phyloP scores from a whole-genome alignment of 2,888 invertebrate genomes.

The Callinectes sapidus region DNA sequence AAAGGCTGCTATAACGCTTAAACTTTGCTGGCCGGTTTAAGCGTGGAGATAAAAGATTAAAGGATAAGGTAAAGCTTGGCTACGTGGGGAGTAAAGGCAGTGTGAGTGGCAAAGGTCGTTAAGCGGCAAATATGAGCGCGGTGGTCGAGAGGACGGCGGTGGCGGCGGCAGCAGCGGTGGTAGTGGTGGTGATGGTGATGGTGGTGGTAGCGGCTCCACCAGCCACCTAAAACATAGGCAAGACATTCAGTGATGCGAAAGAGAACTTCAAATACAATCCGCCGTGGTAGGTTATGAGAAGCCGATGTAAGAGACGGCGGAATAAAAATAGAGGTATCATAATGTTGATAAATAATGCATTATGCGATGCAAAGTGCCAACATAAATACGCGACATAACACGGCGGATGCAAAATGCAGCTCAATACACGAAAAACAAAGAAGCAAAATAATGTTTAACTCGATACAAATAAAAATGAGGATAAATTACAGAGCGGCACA shows the following conservation, averaged over 20 bases:
- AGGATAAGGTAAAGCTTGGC: slow-evolving; percentile 10
- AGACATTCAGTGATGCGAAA: not conserved
- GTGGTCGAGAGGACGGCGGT: not conserved
- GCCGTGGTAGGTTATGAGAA: not conserved
- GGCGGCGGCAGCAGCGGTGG: not conserved
- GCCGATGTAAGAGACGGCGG: not conserved
- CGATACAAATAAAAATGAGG: slow-evolving; percentile 3
- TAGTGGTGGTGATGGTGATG: not conserved
- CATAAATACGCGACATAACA: not conserved
- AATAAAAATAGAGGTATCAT: slow-evolving; percentile 13
- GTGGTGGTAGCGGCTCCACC: not conserved
- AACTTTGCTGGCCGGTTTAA: not conserved
- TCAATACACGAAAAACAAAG: slow-evolving; percentile 4
- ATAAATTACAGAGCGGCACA: not conserved
- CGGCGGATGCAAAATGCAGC: not conserved
- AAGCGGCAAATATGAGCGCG: slow-evolving; percentile 2
- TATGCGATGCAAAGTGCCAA: not conserved
- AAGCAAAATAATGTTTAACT: not conserved
- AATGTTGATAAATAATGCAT: not conserved
- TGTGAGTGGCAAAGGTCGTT: not conserved
- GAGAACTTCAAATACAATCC: not conserved
- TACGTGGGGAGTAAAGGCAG: not conserved
- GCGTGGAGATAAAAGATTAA: not conserved
- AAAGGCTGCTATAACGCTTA: not conserved
- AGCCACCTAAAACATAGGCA: not conserved